phyloP scores from a whole-genome alignment of 2,888 invertebrate genomes.

The Drosophila pullipes region DNA sequence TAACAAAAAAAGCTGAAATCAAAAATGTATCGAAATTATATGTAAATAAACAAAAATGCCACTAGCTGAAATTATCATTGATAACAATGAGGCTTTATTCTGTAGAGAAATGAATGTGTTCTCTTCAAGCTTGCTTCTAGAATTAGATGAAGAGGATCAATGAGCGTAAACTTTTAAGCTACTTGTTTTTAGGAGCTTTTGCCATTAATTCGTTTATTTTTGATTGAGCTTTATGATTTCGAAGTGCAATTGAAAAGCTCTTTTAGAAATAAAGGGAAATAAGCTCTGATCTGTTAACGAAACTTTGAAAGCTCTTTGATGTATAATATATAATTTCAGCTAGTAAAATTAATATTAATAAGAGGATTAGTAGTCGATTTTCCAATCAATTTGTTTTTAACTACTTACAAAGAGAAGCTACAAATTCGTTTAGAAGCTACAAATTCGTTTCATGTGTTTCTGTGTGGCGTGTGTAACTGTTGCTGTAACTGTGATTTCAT shows the following conservation, averaged over 20 bases:
- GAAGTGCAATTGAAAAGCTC: background rate
- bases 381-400: background rate
- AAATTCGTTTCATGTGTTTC: constrained; percentile 4
- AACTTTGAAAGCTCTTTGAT: background rate
- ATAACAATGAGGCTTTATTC: background rate
- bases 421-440: constrained; percentile 20
- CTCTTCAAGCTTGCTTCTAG: background rate
- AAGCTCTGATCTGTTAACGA: background rate
- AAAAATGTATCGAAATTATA: constrained; percentile 13
- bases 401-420: constrained; percentile 5
- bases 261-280: background rate
- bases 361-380: constrained; percentile 2
- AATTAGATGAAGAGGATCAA: background rate
- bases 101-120: background rate
- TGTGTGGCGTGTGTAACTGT: constrained; percentile 24
- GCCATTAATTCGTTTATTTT: background rate
- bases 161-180: background rate
- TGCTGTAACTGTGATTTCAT: constrained; percentile 15
- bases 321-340: background rate
- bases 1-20: constrained; percentile 46
- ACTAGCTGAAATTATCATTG: constrained; percentile 4
- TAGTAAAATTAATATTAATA: background rate
- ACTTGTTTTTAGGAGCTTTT: background rate
- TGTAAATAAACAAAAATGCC: constrained; percentile 1
- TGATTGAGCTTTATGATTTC: background rate